Evolutionary conservation across 2,797 vertebrate species (phyloP).

Genomic region (Myoxocephalus aenaeus): DNA sequence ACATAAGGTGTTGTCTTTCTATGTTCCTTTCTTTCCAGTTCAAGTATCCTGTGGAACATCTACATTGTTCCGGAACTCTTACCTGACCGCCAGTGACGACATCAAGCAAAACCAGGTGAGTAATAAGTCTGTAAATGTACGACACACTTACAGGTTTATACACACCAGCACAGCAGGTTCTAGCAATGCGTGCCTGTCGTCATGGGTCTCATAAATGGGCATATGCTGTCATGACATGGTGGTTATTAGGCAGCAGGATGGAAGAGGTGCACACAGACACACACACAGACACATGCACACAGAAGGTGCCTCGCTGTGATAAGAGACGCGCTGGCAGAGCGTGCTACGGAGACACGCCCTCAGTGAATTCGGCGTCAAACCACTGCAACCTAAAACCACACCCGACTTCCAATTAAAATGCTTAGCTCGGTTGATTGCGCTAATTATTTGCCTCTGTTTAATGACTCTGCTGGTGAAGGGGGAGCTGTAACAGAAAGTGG

Average conservation of each 20-base stretch:
- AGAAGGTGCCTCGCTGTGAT: conserved; percentile 61
- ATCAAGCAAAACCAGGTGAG: conserved; percentile 97
- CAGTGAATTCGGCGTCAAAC: conserved; percentile 25
- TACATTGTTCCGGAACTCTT: conserved; percentile 96
- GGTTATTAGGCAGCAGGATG: conserved; percentile 43
- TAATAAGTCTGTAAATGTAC: not conserved
- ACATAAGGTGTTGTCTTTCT: not conserved
- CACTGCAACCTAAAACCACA: conserved; percentile 46
- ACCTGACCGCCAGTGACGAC: conserved; percentile 93
- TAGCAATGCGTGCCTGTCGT: conserved; percentile 9
- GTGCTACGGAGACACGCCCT: conserved; percentile 22
- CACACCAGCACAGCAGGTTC: conserved; percentile 9
- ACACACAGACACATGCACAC: conserved; percentile 3
- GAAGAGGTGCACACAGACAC: conserved; percentile 22
- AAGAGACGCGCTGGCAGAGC: conserved; percentile 42
- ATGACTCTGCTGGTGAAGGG: conserved; percentile 35
- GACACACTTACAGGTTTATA: not conserved
- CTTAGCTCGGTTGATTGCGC: conserved; percentile 43
- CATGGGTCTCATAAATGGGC: conserved; percentile 34
- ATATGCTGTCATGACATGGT: conserved; percentile 48
- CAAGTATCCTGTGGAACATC: conserved; percentile 94
- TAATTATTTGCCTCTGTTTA: conserved; percentile 57
- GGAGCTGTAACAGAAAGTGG: conserved; percentile 33
- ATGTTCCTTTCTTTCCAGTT: conserved; percentile 60
- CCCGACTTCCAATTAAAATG: conserved; percentile 47